Evolutionary conservation across 1,140 invertebrate species (phyloP).

Genomic region (Dendroctonus valens): DNA sequence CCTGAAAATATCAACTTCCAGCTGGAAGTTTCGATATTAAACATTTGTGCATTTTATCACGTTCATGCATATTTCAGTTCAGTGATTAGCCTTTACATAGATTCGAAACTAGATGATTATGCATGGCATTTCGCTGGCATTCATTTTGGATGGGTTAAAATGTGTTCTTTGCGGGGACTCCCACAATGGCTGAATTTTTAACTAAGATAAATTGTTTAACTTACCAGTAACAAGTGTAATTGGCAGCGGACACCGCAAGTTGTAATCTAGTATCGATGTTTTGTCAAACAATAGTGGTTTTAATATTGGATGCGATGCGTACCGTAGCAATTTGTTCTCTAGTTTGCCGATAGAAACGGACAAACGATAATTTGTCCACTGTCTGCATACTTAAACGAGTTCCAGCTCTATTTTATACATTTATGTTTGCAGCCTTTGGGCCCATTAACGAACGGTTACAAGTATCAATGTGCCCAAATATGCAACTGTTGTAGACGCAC

Average conservation of each 20-base stretch:
- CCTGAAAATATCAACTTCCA: no score
- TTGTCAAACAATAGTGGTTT: constrained; percentile 30
- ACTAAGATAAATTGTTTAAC: constrained; percentile 28
- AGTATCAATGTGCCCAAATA: no score
- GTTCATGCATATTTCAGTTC: no score
- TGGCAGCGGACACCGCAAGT: constrained; percentile 18
- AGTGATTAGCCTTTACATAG: no score
- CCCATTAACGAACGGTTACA: no score
- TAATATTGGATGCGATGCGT: constrained; percentile 25
- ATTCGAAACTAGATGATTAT: no score
- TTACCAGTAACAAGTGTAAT: constrained; percentile 24
- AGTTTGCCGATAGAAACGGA: constrained; percentile 21
- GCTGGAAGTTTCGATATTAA: no score
- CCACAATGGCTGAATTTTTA: constrained; percentile 13
- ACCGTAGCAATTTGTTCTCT: constrained; percentile 5
- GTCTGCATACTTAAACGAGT: constrained; percentile 41
- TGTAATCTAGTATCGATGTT: constrained; percentile 27
- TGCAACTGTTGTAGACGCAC: no score
- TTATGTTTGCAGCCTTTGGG: neutral
- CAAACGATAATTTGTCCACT: constrained; percentile 17
- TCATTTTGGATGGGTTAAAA: neutral
- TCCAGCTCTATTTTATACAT: constrained; percentile 10
- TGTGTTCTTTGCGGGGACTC: constrained; percentile 4
- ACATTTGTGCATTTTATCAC: no score
- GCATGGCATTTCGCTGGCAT: no score